These are phyloP conservation scores for Triops longicaudatus DNA, from an alignment of 1,140 invertebrate genomes.

Conservation along the genomic window DNA sequence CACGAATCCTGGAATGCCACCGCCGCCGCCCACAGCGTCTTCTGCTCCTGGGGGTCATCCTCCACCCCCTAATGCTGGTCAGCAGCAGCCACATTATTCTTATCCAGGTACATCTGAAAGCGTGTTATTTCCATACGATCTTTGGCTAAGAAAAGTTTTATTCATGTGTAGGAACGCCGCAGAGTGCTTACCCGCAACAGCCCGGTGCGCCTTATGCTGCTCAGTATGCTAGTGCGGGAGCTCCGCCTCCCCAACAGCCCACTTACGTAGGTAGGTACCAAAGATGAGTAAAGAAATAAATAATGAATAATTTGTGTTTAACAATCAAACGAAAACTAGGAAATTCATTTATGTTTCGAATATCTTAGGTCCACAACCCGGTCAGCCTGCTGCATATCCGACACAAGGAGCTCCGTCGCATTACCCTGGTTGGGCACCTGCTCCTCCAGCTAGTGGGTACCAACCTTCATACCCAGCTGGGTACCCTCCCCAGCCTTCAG, in stretches of 20 bases:
- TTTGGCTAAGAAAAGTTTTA: neutral
- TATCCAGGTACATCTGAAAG: neutral
- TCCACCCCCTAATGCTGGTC: neutral
- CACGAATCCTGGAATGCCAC: conserved; percentile 31
- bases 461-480: conserved; percentile 36
- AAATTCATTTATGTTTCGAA: neutral
- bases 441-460: conserved; percentile 31
- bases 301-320: neutral
- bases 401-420: conserved; percentile 21
- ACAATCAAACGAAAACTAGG: neutral
- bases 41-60: neutral
- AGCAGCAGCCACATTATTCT: neutral
- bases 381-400: conserved; percentile 36
- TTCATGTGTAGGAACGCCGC: conserved; percentile 16
- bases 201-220: conserved; percentile 21
- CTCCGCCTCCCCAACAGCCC: conserved; percentile 32
- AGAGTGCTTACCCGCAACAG: conserved; percentile 20
- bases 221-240: conserved; percentile 24
- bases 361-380: conserved; percentile 37
- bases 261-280: neutral
- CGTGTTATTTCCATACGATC: neutral
- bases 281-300: too few relatives aligned
- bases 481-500: conserved; percentile 41
- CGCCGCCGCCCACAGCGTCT: conserved; percentile 28
- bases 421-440: conserved; percentile 26